Base-by-base conservation (phyloP, 2,797 vertebrate species). In the Gymnodraco acuticeps region DNA sequence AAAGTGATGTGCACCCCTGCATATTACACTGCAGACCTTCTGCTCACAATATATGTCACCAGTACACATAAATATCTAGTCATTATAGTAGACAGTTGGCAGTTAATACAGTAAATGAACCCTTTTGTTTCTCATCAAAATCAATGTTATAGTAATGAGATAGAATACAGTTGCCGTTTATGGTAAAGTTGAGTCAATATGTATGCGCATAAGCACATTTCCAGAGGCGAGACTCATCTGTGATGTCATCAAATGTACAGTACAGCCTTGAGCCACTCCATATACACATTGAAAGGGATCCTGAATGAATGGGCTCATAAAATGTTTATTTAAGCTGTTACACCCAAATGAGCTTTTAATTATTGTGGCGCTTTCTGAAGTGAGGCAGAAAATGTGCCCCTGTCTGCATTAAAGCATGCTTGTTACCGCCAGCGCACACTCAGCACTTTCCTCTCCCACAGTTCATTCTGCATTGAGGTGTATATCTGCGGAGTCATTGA, bases 291-390 rank as follows among this genome's bases (percentile, higher is more conserved):
- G 77, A 89, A 84, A 75, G 73, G 66, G 84, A 86, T 9, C 1
- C 69, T 52, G 83, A 82, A 87, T 88, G 91, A 91, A 86, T 90
- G 82, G 73, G 17, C 85, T 89, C 87, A 73, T 91, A 86, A 93
- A 91, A 87, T 93, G 85, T 92, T 92, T 91, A 90, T 92, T 91
- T 89, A 85, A 91, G 90, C 88, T 86, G 85, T 87, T 90, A 88
- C 84, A 88, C 87, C 87, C 89, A 92, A 93, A 92, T 89, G 90
- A 91, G 91, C 92, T 91, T 92, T 93, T 92, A 93, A 92, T 93
- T 92, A 92, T 80, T 69, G 85, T 78, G 53, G 78, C 71, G 77
- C 85, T 84, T 72, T 89, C 85, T 87, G 85, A 88, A 87, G 89
- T 84, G 89, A 87, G 78, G 85, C 89, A 89, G 89, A 89, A 91